Percentiles rank a stretch among this genome's conserved stretches.
Conservation (phyloP, 2,888 invertebrate genomes). For the Apamea epomidion region DNA sequence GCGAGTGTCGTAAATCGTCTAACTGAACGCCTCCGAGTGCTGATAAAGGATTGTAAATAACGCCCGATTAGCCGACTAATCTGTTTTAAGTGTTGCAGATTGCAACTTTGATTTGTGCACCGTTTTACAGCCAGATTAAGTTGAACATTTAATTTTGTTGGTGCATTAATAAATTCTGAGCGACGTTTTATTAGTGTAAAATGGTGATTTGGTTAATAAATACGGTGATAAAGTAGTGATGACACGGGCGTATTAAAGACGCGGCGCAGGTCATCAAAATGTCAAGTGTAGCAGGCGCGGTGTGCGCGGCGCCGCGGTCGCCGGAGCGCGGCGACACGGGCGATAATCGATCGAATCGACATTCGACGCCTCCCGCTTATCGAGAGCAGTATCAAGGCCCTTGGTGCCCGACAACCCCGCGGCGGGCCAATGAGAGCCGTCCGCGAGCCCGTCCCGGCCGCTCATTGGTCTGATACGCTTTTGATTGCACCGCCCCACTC, state of each 20-base stretch:
- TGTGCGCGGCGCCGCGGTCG: conserved; percentile 11
- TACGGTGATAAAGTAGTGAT: conserved; percentile 54
- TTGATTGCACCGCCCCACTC: conserved; percentile 89
- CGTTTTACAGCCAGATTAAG: conserved; percentile 81
- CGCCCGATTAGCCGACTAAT: conserved; percentile 84
- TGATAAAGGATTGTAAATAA: conserved; percentile 89
- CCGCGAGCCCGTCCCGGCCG: conserved; percentile 74
- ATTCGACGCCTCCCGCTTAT: conserved; percentile 88
- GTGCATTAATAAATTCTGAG: conserved; percentile 63
- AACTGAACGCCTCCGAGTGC: conserved; percentile 79
- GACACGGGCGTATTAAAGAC: conserved; percentile 53
- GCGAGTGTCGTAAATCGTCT: conserved; percentile 83
- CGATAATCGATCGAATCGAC: conserved; percentile 87
- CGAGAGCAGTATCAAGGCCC: conserved; percentile 88
- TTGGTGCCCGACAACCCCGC: conserved; percentile 85
- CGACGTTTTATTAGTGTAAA: conserved; percentile 63
- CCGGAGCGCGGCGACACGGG: conserved; percentile 71
- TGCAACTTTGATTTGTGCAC: conserved; percentile 81
- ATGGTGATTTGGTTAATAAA: conserved; percentile 60
- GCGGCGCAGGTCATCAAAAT: conserved; percentile 47
- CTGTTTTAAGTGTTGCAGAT: conserved; percentile 81
- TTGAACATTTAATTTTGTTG: conserved; percentile 65
- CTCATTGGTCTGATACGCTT: conserved; percentile 88
- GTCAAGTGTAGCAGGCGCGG: conserved; percentile 33
- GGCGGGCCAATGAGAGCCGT: conserved; percentile 81